Conservation (phyloP, 2,888 invertebrate genomes). For the Globia sparganii region DNA sequence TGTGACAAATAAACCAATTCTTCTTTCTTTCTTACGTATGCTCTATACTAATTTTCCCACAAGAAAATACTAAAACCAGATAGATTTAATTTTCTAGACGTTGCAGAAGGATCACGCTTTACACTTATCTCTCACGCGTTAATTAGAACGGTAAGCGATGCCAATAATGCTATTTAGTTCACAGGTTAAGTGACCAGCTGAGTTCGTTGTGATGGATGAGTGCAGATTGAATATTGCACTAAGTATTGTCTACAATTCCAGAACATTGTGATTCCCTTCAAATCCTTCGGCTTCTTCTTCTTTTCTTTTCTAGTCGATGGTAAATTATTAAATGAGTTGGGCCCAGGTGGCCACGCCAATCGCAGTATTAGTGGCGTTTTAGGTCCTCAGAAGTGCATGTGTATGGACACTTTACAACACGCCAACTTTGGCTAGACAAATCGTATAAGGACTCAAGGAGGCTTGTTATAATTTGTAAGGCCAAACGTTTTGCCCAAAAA, state of each 20-base stretch:
- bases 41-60: neutral
- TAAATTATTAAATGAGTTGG: no score
- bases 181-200: neutral
- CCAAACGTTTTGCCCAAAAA: neutral
- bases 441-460: neutral
- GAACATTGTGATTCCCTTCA: neutral
- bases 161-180: conserved; percentile 22
- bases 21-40: neutral
- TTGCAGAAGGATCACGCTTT: neutral
- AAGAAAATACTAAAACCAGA: neutral
- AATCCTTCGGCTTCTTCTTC: neutral
- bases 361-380: no score
- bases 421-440: neutral
- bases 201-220: conserved; percentile 15
- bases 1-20: no score
- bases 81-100: neutral
- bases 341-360: no score
- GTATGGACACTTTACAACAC: neutral
- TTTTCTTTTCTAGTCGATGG: no score
- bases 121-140: neutral
- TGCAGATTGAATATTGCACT: neutral
- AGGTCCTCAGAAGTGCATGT: neutral
- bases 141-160: conserved; percentile 34
- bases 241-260: neutral
- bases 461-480: neutral